Base-by-base conservation (phyloP, 2,797 vertebrate species). In the Phoebastria nigripes region DNA sequence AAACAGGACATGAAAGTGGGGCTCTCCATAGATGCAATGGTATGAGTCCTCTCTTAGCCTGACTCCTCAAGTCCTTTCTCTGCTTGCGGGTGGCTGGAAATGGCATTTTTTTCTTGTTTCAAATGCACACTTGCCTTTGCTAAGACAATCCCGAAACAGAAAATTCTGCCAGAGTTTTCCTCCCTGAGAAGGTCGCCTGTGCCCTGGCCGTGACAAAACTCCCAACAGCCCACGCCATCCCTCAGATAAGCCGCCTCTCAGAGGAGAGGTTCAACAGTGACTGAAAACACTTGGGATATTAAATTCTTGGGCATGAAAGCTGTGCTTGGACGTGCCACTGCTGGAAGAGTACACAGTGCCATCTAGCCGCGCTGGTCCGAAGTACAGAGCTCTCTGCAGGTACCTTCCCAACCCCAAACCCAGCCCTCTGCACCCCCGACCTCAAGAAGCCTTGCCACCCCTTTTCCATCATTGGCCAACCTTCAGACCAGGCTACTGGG, bases 321-420 rank as follows among this genome's bases (percentile, higher is more conserved):
- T 2, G 78, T 3, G 82, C 49, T 63, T 21, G 92, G 63, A n/a
- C 14, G 31, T 92, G 85, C n/a, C 72, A 33, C 39, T 78, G 11
- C 93, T 93, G 88, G 49, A 35, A 93, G 85, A 80, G 89, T 31
- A 54, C 95, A 96, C 95, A 96, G 90, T 91, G 95, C 97, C 97
- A 97, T 93, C 97, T 97, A 97, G 96, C 95, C 51, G 93, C 4
- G n/a, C 63, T 22, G 93, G 67, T 11, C 71, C 63, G 82, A 70
- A 97, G 42, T 94, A 80, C 94, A 94, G 82, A 76, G 81, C 44
- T 33, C 62, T 5, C 37, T 3, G 25, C 37, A 9, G 56, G 63
- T 3, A 55, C 39, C 61, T 51, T 16, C 65, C 52, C 41, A 9
- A 5, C 41, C 56, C 44, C 87, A 47, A 33, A 1, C 18, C 19